Percentiles rank a stretch among this genome's conserved stretches.
phyloP scores from a whole-genome alignment of 2,888 invertebrate genomes.

The Diarsia dahlii region DNA sequence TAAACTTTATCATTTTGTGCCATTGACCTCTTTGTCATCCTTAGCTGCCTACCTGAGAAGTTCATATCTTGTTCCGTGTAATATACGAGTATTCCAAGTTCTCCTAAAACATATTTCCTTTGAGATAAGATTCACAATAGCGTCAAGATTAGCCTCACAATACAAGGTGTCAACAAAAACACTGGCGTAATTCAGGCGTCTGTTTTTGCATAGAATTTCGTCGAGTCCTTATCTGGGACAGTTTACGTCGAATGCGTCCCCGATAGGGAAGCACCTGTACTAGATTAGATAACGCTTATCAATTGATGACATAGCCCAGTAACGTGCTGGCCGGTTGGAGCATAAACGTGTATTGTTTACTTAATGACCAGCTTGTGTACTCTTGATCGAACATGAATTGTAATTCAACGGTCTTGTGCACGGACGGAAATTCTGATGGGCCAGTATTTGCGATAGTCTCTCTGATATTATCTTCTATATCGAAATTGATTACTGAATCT shows the following conservation, averaged over 20 bases:
- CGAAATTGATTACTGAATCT: neutral
- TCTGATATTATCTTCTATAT: slow-evolving; percentile 2
- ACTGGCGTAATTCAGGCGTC: slow-evolving; percentile 37
- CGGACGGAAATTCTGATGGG: slow-evolving; percentile 26
- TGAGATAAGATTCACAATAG: slow-evolving; percentile 39
- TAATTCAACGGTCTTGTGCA: slow-evolving; percentile 43
- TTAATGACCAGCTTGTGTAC: slow-evolving; percentile 51
- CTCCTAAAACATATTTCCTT: slow-evolving; percentile 25
- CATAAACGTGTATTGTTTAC: slow-evolving; percentile 61
- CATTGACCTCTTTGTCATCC: neutral
- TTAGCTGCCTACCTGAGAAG: slow-evolving; percentile 28
- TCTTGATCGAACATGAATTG: slow-evolving; percentile 53
- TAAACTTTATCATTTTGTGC: neutral
- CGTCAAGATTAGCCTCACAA: slow-evolving; percentile 37
- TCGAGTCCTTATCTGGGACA: slow-evolving; percentile 56
- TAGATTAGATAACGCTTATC: slow-evolving; percentile 80
- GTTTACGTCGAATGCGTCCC: slow-evolving; percentile 67
- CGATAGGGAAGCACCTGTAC: slow-evolving; percentile 78
- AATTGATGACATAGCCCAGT: slow-evolving; percentile 79
- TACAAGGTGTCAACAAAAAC: slow-evolving; percentile 59
- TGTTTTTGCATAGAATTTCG: slow-evolving; percentile 58
- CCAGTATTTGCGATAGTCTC: neutral
- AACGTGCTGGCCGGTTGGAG: slow-evolving; percentile 68
- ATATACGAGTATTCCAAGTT: slow-evolving; percentile 1
- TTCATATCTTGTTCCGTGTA: slow-evolving; percentile 27